Evolutionary conservation across 1,140 invertebrate genomes (phyloP).

Genomic region (Panonychus citri): DNA sequence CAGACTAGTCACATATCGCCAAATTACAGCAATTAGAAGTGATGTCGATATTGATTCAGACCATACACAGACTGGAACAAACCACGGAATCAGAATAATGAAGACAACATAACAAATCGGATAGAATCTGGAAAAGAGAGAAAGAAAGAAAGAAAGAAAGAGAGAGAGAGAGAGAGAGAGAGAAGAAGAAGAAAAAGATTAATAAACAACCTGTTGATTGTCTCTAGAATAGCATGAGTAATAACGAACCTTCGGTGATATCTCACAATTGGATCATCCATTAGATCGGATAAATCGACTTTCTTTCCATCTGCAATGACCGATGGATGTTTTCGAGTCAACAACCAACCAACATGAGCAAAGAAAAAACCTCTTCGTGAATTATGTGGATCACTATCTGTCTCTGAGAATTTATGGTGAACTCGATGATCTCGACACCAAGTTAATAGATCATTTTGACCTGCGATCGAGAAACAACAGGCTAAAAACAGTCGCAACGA

Average conservation of each 20-base stretch:
- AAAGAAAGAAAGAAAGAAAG: neutral
- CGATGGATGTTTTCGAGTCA: slow-evolving; percentile 72
- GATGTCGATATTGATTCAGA: neutral
- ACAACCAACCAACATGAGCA: slow-evolving; percentile 75
- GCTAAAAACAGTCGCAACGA: slow-evolving; percentile 24
- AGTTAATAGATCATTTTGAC: slow-evolving; percentile 30
- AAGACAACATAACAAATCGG: neutral
- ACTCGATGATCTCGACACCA: slow-evolving; percentile 42
- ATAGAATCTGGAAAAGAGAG: neutral
- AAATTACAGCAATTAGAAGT: neutral
- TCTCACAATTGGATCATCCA: slow-evolving; percentile 52
- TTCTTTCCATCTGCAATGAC: slow-evolving; percentile 60
- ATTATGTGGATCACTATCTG: slow-evolving; percentile 85
- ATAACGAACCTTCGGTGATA: slow-evolving; percentile 48
- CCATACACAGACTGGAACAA: neutral
- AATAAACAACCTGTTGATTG: too few relatives aligned
- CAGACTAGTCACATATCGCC: slow-evolving; percentile 23
- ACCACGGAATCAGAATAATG: neutral
- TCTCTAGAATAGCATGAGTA: neutral
- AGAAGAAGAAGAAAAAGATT: neutral
- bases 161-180: neutral
- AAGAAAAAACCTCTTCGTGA: slow-evolving; percentile 84
- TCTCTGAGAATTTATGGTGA: slow-evolving; percentile 87
- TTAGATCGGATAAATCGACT: slow-evolving; percentile 63
- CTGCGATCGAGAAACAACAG: slow-evolving; percentile 49